Conservation (phyloP, 2,888 invertebrate genomes). For the Drosophila peninsularis region DNA sequence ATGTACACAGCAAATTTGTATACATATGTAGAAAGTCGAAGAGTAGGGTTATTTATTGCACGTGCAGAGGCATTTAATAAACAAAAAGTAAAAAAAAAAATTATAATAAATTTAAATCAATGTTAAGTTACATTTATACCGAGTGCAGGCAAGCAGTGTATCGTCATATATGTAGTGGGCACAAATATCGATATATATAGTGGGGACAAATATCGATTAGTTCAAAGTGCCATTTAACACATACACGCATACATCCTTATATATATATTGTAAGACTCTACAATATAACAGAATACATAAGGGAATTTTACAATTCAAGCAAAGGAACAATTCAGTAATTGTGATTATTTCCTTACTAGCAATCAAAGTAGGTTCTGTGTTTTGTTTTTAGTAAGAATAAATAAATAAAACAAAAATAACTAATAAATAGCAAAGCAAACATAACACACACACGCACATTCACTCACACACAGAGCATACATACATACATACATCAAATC, state of each 20-base stretch:
- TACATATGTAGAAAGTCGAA: not conserved
- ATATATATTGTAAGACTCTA: too few species aligned
- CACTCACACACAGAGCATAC: too few species aligned
- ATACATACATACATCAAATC: not conserved
- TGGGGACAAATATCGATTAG: not conserved
- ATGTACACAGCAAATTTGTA: not conserved
- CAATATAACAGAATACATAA: not conserved
- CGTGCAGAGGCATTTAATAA: conserved; percentile 1
- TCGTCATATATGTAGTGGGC: not conserved
- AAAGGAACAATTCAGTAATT: not conserved
- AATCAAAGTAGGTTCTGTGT: not conserved
- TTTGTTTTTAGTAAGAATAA: not conserved
- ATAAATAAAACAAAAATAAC: not conserved
- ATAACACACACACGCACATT: not conserved
- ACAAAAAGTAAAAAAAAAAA: not conserved
- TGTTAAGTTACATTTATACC: not conserved
- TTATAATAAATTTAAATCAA: not conserved
- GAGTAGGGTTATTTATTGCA: not conserved
- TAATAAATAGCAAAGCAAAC: not conserved
- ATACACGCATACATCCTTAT: not conserved
- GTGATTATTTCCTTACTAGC: not conserved
- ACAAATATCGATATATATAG: not conserved
- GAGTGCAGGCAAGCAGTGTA: not conserved
- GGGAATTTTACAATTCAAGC: not conserved
- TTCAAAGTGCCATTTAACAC: too few species aligned